Base-by-base conservation (phyloP, 1,140 invertebrate genomes). In the Ganaspis sp. region DNA sequence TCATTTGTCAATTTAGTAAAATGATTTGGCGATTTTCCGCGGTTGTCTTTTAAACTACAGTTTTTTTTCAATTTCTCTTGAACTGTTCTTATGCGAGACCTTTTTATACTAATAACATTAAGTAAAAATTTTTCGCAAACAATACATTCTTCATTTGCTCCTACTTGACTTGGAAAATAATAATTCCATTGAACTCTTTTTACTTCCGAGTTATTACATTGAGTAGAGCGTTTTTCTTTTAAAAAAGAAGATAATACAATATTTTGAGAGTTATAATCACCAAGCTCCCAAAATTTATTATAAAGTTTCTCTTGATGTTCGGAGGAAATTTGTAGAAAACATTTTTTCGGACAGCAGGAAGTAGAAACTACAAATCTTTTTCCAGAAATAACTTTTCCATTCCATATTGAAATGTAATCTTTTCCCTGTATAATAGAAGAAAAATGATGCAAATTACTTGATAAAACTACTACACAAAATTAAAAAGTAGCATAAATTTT, bases 61-160 rank as follows among this genome's bases (percentile, higher is more conserved):
- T 70, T 70, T 70, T 26, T 70, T 70, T 70, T 23, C 1, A 70
- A 15, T 70, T 70, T 70, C 23, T 29, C 69, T 37, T 70, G 4
- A 70, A 70, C 69, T 34, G n/a, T 70, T n/a, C 9, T 70, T 26
- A 70, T 15, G 6, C 26, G 17, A n/a, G 69, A 1, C 1, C 26
- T 29, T 23, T 34, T 6, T 29, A 70, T 26, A 23, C 21, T 26
- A 9, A 70, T 34, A 34, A 70, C 69, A 29, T 70, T 70, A 5
- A 26, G 37, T 37, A 70, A 9, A 42, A 42, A 42, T 2, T 9
- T 42, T 42, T 42, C 9, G 15, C 69, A 70, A 64, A 21, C 29
- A 23, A 26, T 11, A 17, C 6, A 64, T 64, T 64, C 58, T 6
- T 64, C 58, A 17, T 64, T 64, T 19, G 58, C 58, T 1, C 19